A percentile compares a stretch with the other conserved stretches of the same genome.
These are phyloP conservation scores for Acanthisitta chloris DNA, from an alignment of 2,113 vertebrate genomes.

Conservation along the genomic window DNA sequence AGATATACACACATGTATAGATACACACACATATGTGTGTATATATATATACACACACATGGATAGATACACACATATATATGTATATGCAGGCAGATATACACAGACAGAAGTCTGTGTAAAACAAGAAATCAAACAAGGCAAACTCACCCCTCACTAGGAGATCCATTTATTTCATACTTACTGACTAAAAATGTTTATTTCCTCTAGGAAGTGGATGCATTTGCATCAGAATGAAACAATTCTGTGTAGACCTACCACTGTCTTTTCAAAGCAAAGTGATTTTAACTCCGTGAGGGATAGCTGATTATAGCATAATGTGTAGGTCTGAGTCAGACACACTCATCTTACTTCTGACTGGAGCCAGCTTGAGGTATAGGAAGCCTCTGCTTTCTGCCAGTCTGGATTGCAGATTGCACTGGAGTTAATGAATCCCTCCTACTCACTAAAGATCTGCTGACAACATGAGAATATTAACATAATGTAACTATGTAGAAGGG, in stretches of 20 bases:
- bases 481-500: neutral
- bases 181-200: conserved; percentile 20
- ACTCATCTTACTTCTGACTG: neutral
- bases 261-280: conserved; percentile 15
- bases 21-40: neutral
- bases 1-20: neutral
- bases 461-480: conserved; percentile 20
- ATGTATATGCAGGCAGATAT: neutral
- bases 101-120: neutral
- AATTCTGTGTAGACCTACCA: conserved; percentile 17
- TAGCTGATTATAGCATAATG: conserved; percentile 9
- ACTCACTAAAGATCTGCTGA: neutral
- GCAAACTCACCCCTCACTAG: neutral
- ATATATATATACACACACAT: neutral
- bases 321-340: neutral
- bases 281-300: conserved; percentile 1
- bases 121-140: conserved; percentile 1
- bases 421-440: conserved; percentile 48
- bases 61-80: neutral
- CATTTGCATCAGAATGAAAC: conserved; percentile 19
- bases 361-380: neutral
- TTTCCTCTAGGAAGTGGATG: conserved; percentile 26
- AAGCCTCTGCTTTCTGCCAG: neutral
- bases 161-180: neutral
- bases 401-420: conserved; percentile 24